Conservation (phyloP, 2,797 vertebrate genomes). For the Manis crassicaudata region DNA sequence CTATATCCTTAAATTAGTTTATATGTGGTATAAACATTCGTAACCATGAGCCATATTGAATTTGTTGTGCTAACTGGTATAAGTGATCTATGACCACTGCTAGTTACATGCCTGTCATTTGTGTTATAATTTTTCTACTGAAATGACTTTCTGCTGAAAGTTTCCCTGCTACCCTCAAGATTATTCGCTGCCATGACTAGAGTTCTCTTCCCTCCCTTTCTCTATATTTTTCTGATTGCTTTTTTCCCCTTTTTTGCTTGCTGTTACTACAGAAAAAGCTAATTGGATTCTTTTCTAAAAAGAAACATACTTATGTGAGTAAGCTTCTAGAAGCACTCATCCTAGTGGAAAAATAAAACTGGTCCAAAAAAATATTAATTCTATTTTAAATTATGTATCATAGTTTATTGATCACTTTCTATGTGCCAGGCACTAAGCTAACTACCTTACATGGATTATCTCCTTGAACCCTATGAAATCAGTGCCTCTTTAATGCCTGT, state of each 20-base stretch:
- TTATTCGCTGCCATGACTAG: background rate
- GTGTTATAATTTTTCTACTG: background rate
- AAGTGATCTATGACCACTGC: background rate
- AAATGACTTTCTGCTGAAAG: background rate
- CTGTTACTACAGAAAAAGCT: constrained; percentile 5
- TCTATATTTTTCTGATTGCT: background rate
- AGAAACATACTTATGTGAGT: background rate
- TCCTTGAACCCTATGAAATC: background rate
- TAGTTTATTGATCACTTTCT: background rate
- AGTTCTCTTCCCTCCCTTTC: background rate
- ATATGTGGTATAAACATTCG: background rate
- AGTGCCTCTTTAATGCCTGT: background rate
- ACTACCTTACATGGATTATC: background rate
- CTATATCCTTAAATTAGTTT: constrained; percentile 45
- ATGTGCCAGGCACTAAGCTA: background rate
- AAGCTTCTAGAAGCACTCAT: constrained; percentile 26
- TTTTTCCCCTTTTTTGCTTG: background rate
- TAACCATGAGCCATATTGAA: background rate
- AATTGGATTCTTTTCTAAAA: background rate
- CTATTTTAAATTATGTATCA: constrained; percentile 2
- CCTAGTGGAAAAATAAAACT: constrained; percentile 23
- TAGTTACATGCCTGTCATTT: background rate
- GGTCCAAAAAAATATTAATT: background rate
- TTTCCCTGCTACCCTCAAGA: background rate
- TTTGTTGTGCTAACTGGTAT: background rate